Evolutionary conservation across 1,140 invertebrate genomes (phyloP).

Genomic region (Drosophila kikkawai): DNA sequence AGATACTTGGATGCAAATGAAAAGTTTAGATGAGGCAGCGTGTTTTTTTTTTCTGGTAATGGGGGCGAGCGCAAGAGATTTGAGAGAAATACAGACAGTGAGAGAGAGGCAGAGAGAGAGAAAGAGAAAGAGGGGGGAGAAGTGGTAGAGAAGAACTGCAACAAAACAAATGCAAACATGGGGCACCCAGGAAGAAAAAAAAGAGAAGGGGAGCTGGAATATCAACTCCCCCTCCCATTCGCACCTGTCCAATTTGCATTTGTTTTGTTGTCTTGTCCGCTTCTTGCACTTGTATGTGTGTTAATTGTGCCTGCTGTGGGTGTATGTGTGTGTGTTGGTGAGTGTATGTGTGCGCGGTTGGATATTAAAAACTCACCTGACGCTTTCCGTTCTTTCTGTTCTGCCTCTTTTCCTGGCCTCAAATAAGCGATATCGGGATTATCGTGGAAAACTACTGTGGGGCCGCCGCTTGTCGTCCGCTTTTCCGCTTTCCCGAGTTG

Average conservation of each 20-base stretch:
- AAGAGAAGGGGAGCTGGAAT: constrained; percentile 10
- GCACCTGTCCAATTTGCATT: constrained; percentile 25
- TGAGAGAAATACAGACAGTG: constrained; percentile 15
- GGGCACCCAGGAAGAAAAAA: not conserved
- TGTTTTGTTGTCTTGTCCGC: constrained; percentile 46
- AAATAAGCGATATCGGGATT: constrained; percentile 48
- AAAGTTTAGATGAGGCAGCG: constrained; percentile 70
- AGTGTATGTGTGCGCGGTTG: constrained; percentile 38
- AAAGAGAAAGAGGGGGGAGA: constrained; percentile 22
- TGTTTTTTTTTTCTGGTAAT: constrained; percentile 34
- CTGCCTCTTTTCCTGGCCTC: constrained; percentile 29
- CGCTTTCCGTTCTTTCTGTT: constrained; percentile 55
- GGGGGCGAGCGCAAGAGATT: constrained; percentile 56
- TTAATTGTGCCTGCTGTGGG: constrained; percentile 44
- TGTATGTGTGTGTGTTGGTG: constrained; percentile 6
- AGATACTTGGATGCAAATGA: constrained; percentile 74
- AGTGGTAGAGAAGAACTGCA: constrained; percentile 32
- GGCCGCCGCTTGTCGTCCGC: constrained; percentile 6
- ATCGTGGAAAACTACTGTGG: constrained; percentile 27
- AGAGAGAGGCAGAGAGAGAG: constrained; percentile 43
- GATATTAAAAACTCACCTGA: constrained; percentile 75
- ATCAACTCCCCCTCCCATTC: constrained; percentile 12
- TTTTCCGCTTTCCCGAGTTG: constrained; percentile 27
- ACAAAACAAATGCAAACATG: constrained; percentile 45
- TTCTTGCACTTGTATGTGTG: constrained; percentile 37